A percentile compares a stretch with the other conserved stretches of the same genome.
phyloP scores from a whole-genome alignment of 2,888 invertebrate genomes.

The Himalopsyche anomala region DNA sequence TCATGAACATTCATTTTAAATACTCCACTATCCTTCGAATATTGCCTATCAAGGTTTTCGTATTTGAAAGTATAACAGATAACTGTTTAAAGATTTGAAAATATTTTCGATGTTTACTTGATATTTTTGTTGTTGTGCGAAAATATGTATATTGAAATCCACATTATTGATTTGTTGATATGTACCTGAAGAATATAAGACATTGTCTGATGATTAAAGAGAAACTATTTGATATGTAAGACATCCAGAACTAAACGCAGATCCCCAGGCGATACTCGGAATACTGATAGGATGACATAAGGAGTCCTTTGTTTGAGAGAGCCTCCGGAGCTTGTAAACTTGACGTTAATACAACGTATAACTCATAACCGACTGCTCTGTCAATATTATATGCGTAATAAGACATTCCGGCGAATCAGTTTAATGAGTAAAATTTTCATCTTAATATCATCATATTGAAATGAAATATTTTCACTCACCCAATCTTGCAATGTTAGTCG shows the following conservation, averaged over 20 bases:
- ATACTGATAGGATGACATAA: slow-evolving; percentile 56
- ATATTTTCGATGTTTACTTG: no score
- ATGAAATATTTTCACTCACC: no score
- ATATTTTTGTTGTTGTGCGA: no score
- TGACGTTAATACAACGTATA: slow-evolving; percentile 1
- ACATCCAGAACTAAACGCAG: slow-evolving; percentile 45
- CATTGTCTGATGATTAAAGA: slow-evolving; percentile 11
- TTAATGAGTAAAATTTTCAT: background rate
- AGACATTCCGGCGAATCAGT: background rate
- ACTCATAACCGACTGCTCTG: slow-evolving; percentile 7
- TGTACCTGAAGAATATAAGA: background rate
- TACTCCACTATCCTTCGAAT: no score
- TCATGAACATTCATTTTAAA: no score
- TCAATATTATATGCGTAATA: slow-evolving; percentile 32
- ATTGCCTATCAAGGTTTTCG: no score
- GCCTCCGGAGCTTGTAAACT: slow-evolving; percentile 54
- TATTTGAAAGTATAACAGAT: no score
- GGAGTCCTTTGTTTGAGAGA: slow-evolving; percentile 57
- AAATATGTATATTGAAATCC: no score
- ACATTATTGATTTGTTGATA: background rate
- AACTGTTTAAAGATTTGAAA: no score
- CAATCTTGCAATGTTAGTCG: no score
- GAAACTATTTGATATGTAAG: slow-evolving; percentile 38
- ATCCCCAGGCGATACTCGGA: slow-evolving; percentile 54
- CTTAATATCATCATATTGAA: no score